phyloP scores from a whole-genome alignment of 1,140 invertebrate species.

The Teleogryllus occipitalis region DNA sequence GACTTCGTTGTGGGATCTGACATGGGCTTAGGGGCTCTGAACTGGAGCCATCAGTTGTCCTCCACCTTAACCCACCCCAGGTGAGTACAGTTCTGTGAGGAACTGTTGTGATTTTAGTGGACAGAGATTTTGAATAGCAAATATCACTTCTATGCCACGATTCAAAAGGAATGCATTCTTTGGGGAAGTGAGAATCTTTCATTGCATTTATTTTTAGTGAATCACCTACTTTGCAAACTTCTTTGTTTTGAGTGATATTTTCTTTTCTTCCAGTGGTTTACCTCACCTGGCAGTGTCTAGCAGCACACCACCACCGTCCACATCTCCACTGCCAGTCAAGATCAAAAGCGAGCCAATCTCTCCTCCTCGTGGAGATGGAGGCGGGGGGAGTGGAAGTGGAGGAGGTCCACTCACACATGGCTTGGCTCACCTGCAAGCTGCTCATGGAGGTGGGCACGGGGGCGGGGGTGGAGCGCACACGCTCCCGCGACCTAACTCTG shows the following conservation, averaged over 20 bases:
- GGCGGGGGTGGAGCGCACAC: conserved; percentile 28
- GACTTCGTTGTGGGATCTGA: conserved; percentile 63
- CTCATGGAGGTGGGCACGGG: conserved; percentile 26
- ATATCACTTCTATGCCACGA: too few relatives aligned
- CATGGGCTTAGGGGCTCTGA: conserved; percentile 57
- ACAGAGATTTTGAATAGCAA: too few relatives aligned
- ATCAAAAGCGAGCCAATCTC: conserved; percentile 94
- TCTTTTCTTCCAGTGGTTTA: conserved; percentile 47
- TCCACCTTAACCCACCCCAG: conserved; percentile 54
- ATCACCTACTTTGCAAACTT: too few relatives aligned
- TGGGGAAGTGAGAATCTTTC: too few relatives aligned
- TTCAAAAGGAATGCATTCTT: too few relatives aligned
- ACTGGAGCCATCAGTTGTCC: conserved; percentile 50
- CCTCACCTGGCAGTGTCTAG: conserved; percentile 71
- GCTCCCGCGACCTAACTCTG: conserved; percentile 40
- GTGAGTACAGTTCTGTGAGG: conserved; percentile 33
- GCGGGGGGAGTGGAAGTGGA: conserved; percentile 45
- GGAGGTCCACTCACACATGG: conserved; percentile 36
- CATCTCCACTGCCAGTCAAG: conserved; percentile 75
- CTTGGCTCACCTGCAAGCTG: conserved; percentile 18
- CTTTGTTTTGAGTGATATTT: not conserved
- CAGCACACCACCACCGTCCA: conserved; percentile 70
- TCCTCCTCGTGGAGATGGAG: conserved; percentile 61
- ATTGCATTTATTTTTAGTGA: too few relatives aligned
- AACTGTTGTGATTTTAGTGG: too few relatives aligned